Evolutionary conservation across 2,888 invertebrate species (phyloP), one percentile per base, ranked within the genome.

Genomic region (Macrophya alboannulata): DNA sequence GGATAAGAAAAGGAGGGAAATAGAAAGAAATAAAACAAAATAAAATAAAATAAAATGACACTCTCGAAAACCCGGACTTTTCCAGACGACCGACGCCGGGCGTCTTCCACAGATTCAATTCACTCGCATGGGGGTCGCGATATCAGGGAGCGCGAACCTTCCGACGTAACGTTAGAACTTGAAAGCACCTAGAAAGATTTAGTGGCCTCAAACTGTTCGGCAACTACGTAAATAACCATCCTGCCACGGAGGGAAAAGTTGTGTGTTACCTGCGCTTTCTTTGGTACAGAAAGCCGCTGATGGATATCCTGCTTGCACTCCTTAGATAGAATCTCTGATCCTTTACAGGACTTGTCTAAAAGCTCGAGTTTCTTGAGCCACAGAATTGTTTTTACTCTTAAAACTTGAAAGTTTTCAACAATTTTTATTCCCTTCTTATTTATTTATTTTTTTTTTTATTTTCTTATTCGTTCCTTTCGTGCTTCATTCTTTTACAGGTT

Each of bases 161-260:
- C 12, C 31, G 31, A 51, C 40, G 43, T 25, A 48, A 65, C 48
- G 55, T 12, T 15, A 77, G 25, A 81, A 85, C 71, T 79, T 81
- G 45, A 25, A 85, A 55, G 68, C 43, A 71, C 81, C 55, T 25
- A 37, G 55, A 55, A 71, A 85, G 71, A 85, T 85, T 85, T 85
- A 85, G 71, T 85, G 81, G 71, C 71, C 25, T 81, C 79, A 81
- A 85, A 85, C 48, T 68, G 76, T 68, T 81, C 17, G 55, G 62
- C 85, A 81, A 81, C 81, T 85, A 85, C 81, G 81, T 68, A 85
- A 85, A 82, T 85, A 85, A 85, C 77, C 81, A 65, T 81, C 68
- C 6, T 83, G 65, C 25, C 59, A 62, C n/a, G 17, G 31, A 51
- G 68, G 68, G 68, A 83, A 81, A 81, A 68, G 83, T 83, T 82